Evolutionary conservation across 2,797 vertebrate species (phyloP).

Genomic region (Neosalanx taihuensis): DNA sequence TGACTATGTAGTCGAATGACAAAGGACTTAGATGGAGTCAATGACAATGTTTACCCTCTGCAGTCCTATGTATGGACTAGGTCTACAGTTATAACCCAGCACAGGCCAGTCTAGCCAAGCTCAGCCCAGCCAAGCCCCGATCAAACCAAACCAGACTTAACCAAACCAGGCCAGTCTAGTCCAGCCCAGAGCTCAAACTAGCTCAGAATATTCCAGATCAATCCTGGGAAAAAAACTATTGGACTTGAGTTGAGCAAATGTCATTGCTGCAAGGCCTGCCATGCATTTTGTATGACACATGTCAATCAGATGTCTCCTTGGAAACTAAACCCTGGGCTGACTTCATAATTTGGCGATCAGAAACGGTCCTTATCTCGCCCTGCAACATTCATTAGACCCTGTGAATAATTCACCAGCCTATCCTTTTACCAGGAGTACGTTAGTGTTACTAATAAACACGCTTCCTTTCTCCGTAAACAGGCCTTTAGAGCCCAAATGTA

Average conservation of each 20-base stretch:
- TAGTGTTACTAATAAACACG: background rate
- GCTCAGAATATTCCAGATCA: background rate
- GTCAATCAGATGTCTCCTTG: constrained; percentile 74
- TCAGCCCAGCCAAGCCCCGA: background rate
- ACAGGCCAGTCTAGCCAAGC: too few relatives aligned
- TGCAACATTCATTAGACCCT: constrained; percentile 13
- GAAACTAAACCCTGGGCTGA: constrained; percentile 82
- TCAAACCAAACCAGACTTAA: background rate
- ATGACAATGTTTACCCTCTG: background rate
- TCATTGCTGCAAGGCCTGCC: constrained; percentile 2
- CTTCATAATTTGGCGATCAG: constrained; percentile 84
- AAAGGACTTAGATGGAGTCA: background rate
- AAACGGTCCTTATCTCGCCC: constrained; percentile 62
- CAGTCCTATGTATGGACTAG: background rate
- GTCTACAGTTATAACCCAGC: background rate
- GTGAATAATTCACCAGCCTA: constrained; percentile 9
- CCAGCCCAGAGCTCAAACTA: background rate
- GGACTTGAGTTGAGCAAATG: too few relatives aligned
- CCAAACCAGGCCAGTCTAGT: background rate
- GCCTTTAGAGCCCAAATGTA: background rate
- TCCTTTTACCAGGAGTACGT: background rate
- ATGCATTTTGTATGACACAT: constrained; percentile 71
- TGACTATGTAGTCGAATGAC: background rate
- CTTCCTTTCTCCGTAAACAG: background rate
- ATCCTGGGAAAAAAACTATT: constrained; percentile 1